Evolutionary conservation across 2,113 vertebrate species (phyloP), one percentile per base, ranked within the genome.

Genomic region (Vanacampus margaritifer): DNA sequence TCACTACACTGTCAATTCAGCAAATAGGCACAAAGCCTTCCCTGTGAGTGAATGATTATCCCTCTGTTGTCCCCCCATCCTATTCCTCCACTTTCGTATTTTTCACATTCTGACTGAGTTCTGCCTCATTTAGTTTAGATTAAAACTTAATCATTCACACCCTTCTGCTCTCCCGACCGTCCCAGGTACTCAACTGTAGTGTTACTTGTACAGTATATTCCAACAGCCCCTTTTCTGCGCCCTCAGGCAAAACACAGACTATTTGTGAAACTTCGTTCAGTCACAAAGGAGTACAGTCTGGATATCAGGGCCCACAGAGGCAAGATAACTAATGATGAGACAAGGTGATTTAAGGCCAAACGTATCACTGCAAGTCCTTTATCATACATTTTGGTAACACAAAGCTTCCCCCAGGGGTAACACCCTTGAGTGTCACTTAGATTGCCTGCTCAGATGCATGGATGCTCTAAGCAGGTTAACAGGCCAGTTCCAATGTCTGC

Each of bases 371-470:
- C 35, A 46, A 67, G 13, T n/a, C 24, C n/a, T 11, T 50, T 17
- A 67, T 72, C 57, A 75, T 69, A 76, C 73, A 67, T 73, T 59
- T 67, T 43, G 73, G 62, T 57, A 43, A 67, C 69, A 64, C 56
- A 60, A 43, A 4, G 26, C 46, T 71, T 70, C 78, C 66, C 76
- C 57, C 56, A 37, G 57, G 61, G 73, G 24, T 41, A 54, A 75
- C 73, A 67, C 85, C 80, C 84, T 75, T 50, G 64, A 81, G 83
- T 85, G 72, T 81, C 79, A 86, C 83, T 81, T 79, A 62, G 80
- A 57, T 89, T 84, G 79, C 81, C 75, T 81, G 75, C 81, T 70
- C 58, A 43, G 71, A 74, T 41, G 68, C 64, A 64, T 51, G 65
- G 69, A 66, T 64, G 74, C 65, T 70, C 58, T 78, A 83, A 80